A percentile compares a stretch with the other conserved stretches of the same genome.
These are phyloP conservation scores for Drosophila austrosaltans DNA, from an alignment of 2,888 invertebrate genomes.

Conservation along the genomic window DNA sequence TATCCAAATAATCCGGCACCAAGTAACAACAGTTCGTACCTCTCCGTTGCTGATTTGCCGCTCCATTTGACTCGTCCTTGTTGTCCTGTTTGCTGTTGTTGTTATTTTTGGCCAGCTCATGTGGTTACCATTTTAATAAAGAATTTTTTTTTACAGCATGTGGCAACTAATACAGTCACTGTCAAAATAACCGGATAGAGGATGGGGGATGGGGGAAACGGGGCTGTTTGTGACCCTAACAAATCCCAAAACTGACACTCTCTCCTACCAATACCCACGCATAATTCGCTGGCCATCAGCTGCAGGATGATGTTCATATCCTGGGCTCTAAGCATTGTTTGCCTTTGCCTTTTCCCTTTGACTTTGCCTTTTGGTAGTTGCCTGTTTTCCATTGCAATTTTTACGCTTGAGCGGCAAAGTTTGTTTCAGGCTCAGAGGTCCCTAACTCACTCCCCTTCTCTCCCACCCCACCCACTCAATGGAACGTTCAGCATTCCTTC, in stretches of 20 bases:
- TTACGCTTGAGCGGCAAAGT: slow-evolving; percentile 25
- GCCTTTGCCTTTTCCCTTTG: background rate
- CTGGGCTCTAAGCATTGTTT: slow-evolving; percentile 15
- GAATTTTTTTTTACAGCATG: slow-evolving; percentile 21
- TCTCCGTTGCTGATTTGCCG: background rate
- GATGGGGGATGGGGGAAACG: background rate
- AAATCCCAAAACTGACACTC: slow-evolving; percentile 13
- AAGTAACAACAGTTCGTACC: slow-evolving; percentile 3
- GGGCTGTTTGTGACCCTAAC: background rate
- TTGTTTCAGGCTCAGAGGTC: slow-evolving; percentile 9
- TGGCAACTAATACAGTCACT: slow-evolving; percentile 21
- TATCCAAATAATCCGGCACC: background rate
- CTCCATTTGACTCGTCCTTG: slow-evolving; percentile 3
- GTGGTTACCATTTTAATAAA: slow-evolving; percentile 38
- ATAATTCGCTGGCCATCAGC: slow-evolving; percentile 29
- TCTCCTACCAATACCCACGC: background rate
- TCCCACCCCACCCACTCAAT: background rate
- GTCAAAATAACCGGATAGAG: background rate
- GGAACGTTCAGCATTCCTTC: slow-evolving; percentile 38
- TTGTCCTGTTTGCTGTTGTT: slow-evolving; percentile 16
- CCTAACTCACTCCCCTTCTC: background rate
- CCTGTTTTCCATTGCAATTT: slow-evolving; percentile 39
- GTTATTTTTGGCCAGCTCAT: slow-evolving; percentile 25
- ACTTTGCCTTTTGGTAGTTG: background rate
- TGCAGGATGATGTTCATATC: slow-evolving; percentile 17